Evolutionary conservation across 2,113 vertebrate genomes (phyloP), one percentile per base, ranked within the genome.

Genomic region (Vulpes ferrilata): DNA sequence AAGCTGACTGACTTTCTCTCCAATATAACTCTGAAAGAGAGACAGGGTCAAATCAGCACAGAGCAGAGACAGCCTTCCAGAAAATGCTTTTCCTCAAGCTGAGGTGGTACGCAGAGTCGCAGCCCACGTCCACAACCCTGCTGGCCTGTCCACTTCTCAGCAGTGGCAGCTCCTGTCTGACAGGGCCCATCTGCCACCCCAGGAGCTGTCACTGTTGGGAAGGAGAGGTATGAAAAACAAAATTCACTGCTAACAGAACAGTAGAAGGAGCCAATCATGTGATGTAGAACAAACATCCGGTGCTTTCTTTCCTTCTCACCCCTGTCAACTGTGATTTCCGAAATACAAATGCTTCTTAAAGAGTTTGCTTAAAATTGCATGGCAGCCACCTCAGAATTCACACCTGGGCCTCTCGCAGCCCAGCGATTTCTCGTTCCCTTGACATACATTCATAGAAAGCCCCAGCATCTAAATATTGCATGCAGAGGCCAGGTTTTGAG

Each of bases 401-500:
- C 17, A 23, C 64, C 87, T 97, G 78, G 17, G 89, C 71, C 97
- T 96, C 97, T 96, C 67, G 78, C 64, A 1, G 69, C 57, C 43
- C 51, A 96, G 3, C 88, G 88, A 97, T 93, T 98, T 98, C 98
- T 97, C n/a, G 95, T 86, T 90, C 93, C 87, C n/a, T 25, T 98
- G 85, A 22, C 65, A 64, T 53, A 10, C 25, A 86, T 95, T 95
- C 84, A 78, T 97, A 79, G 85, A 97, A 97, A 82, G n/a, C 67
- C 88, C 67, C 32, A 27, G 17, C 87, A 92, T 97, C 92, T 98
- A 98, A 97, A 92, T 89, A 94, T 96, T 97, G 97, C 65, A 81
- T 83, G 84, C 7, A 35, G 13, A 67, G 64, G 22, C 5, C 92
- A 97, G 20, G 95, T 97, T 98, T 78, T 80, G 93, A 97, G 73